Evolutionary conservation across 1,140 invertebrate species (phyloP), one percentile per base, ranked within the genome.

Genomic region (Musca domestica): DNA sequence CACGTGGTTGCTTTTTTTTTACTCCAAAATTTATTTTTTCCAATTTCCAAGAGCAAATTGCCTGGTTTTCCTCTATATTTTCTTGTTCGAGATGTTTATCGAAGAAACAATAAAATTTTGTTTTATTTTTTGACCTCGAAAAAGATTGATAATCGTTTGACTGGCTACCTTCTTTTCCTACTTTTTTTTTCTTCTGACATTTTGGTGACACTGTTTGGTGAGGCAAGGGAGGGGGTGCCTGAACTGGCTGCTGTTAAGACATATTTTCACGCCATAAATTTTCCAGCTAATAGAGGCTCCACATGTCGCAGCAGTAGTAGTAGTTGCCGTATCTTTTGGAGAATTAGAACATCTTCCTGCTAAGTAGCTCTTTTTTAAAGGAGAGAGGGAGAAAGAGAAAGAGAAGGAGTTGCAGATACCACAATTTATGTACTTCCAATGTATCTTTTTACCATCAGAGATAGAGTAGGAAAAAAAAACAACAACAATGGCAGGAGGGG

Each of bases 391-490:
- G 27, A 56, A 14, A 5, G 14, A 61, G 19, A 27, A 15, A 61
- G n/a, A 22, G n/a, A n/a, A 41, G 12, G 14, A 61, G n/a, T n/a
- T n/a, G n/a, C n/a, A n/a, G 12, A 61, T 3, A 7, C 27, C 30
- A 10, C 2, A 17, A 30, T 9, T 56, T n/a, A 56, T 56, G 22
- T n/a, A 56, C 52, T 27, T 27, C 52, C 25, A 41, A 61, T 61
- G 27, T 61, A 61, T 61, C 27, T 61, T 61, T 19, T 61, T 61
- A 61, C 56, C 27, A 61, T 61, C 56, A 41, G 54, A 58, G 25
- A 58, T 19, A n/a, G 54, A 27, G n/a, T n/a, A n/a, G 25, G 54
- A 74, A 71, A 68, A 56, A 47, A 66, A 73, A n/a, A n/a, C n/a
- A n/a, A n/a, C n/a, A n/a, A n/a, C n/a, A n/a, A 74, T 74, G 70